Base-by-base conservation (phyloP, 2,797 vertebrate genomes). In the Chaunax sp. region DNA sequence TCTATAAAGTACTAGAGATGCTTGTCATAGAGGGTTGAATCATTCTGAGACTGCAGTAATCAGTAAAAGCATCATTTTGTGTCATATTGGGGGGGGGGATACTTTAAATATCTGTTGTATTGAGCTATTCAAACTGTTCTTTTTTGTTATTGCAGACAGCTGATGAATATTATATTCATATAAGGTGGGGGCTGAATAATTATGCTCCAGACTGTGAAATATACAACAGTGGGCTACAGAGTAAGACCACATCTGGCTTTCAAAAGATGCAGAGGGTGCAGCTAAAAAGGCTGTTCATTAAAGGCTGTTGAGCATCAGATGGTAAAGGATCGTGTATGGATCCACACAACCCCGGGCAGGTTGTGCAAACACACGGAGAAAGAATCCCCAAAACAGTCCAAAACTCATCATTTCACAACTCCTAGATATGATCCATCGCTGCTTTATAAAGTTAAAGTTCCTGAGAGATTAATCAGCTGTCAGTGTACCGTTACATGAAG, bases 351-450 rank as follows among this genome's bases (percentile, higher is more conserved):
- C 54, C 3, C 7, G 3, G 22, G 43, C 64, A 61, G 55, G 52
- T 63, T 26, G 50, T 59, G 63, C 56, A 68, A 78, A 62, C 43
- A 71, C 68, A 41, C 58, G 0, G 49, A 75, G 64, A 64, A 55
- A 18, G 15, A 65, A 45, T 22, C 43, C 30, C 78, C 84, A 86
- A 90, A 89, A 87, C 85, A 90, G 63, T 62, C 28, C 20, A 64
- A 65, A 58, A 76, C 68, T 73, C 38, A 33, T 53, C 28, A 70
- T 85, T 90, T 86, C 69, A 85, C 88, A 89, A 28, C 47, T 62
- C 71, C 60, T 63, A 63, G 65, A 80, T 41, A 30, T 68, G 43
- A 10, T 64, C 59, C 56, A 58, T 44, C 65, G 52, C 25, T 22
- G 62, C 64, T 66, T 43, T 16, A 28, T 47, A 16, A 60, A 41